Evolutionary conservation across 1,140 invertebrate species (phyloP).

Genomic region (Paraescarpia echinospica): DNA sequence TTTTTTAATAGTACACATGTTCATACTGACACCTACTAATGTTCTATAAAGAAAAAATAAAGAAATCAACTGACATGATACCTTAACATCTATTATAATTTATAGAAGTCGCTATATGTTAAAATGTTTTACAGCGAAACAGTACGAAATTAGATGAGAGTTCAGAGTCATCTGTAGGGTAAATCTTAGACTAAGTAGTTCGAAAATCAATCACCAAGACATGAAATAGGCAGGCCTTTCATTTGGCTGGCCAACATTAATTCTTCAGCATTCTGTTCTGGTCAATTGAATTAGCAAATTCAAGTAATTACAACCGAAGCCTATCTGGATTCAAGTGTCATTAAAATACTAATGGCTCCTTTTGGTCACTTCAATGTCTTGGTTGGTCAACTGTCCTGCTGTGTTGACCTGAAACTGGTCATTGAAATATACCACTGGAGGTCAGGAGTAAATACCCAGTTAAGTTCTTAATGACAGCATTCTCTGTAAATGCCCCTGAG

Average conservation of each 20-base stretch:
- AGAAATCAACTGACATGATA: too few species aligned
- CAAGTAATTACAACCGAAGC: not conserved
- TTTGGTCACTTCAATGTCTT: not conserved
- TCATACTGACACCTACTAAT: too few species aligned
- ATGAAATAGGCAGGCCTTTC: not conserved
- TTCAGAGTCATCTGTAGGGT: not conserved
- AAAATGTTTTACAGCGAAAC: not conserved
- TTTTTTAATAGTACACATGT: too few species aligned
- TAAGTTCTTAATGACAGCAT: not conserved
- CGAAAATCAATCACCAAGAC: not conserved
- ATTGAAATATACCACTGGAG: not conserved
- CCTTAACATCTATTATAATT: too few species aligned
- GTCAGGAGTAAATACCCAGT: not conserved
- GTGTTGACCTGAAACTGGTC: not conserved
- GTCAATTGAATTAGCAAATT: not conserved
- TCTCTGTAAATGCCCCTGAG: not conserved
- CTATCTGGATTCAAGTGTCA: not conserved
- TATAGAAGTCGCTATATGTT: not conserved
- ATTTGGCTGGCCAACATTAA: not conserved
- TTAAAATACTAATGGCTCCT: not conserved
- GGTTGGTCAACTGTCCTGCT: not conserved
- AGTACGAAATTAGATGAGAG: not conserved
- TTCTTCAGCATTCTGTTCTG: not conserved
- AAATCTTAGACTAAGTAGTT: not conserved
- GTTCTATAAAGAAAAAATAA: too few species aligned